phyloP scores from a whole-genome alignment of 2,113 vertebrate species.

The Isurus oxyrinchus region DNA sequence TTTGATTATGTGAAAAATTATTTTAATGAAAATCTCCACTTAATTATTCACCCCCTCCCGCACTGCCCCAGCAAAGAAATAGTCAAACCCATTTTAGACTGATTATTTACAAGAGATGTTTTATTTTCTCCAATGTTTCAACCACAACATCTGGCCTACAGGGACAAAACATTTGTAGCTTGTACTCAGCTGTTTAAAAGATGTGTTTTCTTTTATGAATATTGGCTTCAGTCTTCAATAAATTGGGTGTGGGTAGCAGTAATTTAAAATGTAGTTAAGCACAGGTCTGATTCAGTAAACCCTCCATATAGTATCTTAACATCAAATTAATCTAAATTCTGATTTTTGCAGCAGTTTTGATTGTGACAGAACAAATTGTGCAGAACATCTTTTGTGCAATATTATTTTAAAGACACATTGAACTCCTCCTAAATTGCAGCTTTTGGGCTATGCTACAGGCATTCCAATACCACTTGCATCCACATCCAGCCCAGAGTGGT shows the following conservation, averaged over 20 bases:
- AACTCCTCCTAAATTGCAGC: neutral
- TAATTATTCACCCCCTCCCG: neutral
- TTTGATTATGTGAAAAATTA: neutral
- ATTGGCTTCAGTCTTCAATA: neutral
- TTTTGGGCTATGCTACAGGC: neutral
- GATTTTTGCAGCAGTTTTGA: neutral
- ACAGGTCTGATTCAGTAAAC: neutral
- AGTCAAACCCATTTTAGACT: neutral
- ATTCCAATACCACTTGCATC: neutral
- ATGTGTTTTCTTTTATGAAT: conserved; percentile 9
- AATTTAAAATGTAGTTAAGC: conserved; percentile 7
- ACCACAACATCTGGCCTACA: neutral
- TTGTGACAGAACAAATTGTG: neutral
- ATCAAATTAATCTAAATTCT: neutral
- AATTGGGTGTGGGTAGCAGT: neutral
- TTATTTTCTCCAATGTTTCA: neutral
- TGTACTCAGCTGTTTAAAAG: neutral
- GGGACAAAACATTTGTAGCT: neutral
- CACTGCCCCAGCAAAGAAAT: neutral
- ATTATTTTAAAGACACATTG: neutral
- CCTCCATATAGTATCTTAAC: neutral
- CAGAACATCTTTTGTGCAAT: neutral
- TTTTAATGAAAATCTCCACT: neutral
- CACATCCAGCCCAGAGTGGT: neutral
- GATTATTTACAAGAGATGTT: neutral